These are phyloP conservation scores for Typhlomys cinereus DNA, from an alignment of 2,113 vertebrate species.

Conservation along the genomic window DNA sequence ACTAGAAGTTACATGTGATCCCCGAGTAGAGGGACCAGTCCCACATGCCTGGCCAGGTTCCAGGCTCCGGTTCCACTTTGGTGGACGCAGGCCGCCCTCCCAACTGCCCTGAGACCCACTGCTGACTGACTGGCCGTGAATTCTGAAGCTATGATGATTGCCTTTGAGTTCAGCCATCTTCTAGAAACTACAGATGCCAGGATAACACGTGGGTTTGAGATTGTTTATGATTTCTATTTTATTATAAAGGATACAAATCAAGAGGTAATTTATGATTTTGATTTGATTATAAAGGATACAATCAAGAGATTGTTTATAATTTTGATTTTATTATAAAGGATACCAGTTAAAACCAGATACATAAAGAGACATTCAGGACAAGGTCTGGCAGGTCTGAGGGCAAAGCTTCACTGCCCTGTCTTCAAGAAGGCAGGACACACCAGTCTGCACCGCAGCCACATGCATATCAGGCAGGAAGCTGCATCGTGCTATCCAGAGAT, in stretches of 20 bases:
- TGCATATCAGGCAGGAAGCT: not conserved
- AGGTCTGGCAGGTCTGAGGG: not conserved
- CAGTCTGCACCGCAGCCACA: fast-evolving
- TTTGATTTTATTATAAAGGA: constrained; percentile 22
- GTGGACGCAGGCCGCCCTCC: not conserved
- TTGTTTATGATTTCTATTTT: not conserved
- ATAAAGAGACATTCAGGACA: not conserved
- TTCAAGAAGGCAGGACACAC: not conserved
- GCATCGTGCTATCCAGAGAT: too few species aligned
- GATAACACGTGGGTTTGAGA: not conserved
- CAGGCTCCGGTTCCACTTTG: not conserved
- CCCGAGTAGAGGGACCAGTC: not conserved
- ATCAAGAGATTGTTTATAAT: too few species aligned
- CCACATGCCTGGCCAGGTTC: not conserved
- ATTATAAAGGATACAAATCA: constrained; percentile 9
- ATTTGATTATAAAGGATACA: constrained; percentile 33
- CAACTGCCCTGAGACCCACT: too few species aligned
- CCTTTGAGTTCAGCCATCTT: not conserved
- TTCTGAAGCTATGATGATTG: not conserved
- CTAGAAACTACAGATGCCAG: not conserved
- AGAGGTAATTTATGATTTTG: not conserved
- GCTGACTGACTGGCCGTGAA: not conserved
- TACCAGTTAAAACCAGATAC: not conserved
- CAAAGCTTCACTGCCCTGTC: not conserved
- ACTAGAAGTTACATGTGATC: not conserved